These are phyloP conservation scores for Momotus momota DNA, from an alignment of 2,797 vertebrate species.

Conservation along the genomic window DNA sequence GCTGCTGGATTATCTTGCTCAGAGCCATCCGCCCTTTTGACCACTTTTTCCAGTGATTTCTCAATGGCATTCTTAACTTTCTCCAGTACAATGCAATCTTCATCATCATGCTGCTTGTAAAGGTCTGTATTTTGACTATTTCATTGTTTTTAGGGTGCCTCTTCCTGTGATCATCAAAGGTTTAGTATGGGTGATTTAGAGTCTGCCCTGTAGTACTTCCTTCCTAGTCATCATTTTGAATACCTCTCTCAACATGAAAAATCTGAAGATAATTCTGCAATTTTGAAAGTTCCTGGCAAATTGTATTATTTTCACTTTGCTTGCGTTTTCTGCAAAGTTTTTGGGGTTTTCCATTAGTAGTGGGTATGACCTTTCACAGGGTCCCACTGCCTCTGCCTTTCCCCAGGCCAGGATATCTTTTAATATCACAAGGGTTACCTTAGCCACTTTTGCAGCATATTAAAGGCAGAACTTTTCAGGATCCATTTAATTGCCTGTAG, in stretches of 20 bases:
- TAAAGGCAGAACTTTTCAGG: neutral
- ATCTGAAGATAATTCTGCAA: neutral
- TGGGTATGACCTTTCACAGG: rapidly evolving
- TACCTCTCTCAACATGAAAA: neutral
- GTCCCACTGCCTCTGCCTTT: neutral
- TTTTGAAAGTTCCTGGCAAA: neutral
- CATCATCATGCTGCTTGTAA: neutral
- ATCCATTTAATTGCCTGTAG: neutral
- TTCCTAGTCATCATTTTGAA: neutral
- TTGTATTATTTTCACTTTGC: neutral
- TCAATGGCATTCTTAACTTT: neutral
- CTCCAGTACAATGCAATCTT: neutral
- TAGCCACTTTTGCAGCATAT: neutral
- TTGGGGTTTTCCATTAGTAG: neutral
- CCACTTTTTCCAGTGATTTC: neutral
- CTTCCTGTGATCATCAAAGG: neutral
- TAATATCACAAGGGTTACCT: neutral
- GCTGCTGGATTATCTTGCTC: neutral
- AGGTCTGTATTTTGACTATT: neutral
- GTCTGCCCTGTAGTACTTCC: neutral
- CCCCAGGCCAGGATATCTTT: neutral
- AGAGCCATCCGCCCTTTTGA: neutral
- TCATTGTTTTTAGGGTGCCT: neutral
- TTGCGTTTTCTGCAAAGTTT: neutral
- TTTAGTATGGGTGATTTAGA: neutral